Base-by-base conservation (phyloP, 2,888 invertebrate species). In the Baronia brevicornis region DNA sequence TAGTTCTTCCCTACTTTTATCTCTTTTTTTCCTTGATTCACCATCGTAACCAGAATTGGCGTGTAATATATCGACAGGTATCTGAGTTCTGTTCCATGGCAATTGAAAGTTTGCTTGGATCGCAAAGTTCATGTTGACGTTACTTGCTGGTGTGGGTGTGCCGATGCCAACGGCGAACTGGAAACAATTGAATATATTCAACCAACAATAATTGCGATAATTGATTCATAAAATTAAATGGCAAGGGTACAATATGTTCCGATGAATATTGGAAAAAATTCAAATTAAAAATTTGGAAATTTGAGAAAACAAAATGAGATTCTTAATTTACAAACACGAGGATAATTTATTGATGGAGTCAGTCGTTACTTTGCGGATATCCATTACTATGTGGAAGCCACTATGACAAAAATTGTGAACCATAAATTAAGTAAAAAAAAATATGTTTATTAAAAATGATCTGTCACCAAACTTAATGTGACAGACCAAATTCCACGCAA, bases 101-200 rank as follows among this genome's bases (percentile, higher is more conserved):
- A 82, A 58, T 18, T 73, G 69, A 43, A 84, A 84, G 42, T 84
- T 84, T 1, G 78, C 71, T 57, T 85, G 85, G 38, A 84, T 66
- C 0, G 75, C 82, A 54, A 67, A 82, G 52, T 84, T 84, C 0
- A 84, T 34, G 40, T 68, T 70, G 3, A 84, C 52, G 20, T 60
- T 55, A 23, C 72, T 65, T 0, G 61, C 51, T 1, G 66, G 60
- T 1, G 72, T 70, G 2, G 84, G 84, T 1, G 78, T 70, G 0
- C 69, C 77, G 0, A 84, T 30, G 0, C 84, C 84, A 0, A 55
- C 60, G 43, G 82, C 82, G 24, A 80, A 61, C 84, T 84, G 64
- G n/a, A 67, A 71, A 22, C 17, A 22, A 14, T 3, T 18, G 13
- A 9, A 6, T 14, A 15, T 29, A 19, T 2, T 22, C 13, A 7